These are phyloP conservation scores for Colaptes auratus DNA, from an alignment of 2,113 vertebrate genomes.

Conservation along the genomic window DNA sequence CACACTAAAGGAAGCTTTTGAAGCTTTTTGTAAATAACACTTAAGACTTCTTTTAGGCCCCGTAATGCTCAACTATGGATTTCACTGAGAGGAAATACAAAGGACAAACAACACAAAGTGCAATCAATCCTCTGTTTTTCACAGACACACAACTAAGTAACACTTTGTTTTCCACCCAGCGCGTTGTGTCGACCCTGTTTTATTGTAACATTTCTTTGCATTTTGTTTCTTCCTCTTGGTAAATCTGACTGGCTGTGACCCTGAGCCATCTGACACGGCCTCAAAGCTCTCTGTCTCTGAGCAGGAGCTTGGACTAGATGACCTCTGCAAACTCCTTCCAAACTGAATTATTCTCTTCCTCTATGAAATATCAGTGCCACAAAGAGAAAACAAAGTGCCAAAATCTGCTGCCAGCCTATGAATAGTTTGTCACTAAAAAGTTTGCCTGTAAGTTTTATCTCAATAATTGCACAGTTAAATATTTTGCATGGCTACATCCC, in stretches of 20 bases:
- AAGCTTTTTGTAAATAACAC: background rate
- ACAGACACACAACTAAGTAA: background rate
- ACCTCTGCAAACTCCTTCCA: background rate
- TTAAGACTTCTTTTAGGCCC: background rate
- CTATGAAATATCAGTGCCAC: background rate
- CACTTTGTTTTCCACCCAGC: background rate
- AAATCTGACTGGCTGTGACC: background rate
- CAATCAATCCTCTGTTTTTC: background rate
- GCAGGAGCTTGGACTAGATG: background rate
- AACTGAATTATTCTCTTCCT: background rate
- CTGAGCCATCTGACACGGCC: background rate
- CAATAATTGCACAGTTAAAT: background rate
- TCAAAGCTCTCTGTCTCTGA: background rate
- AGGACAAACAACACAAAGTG: background rate
- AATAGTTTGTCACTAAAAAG: background rate
- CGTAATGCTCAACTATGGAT: background rate
- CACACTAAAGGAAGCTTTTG: conserved; percentile 4
- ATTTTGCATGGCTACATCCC: background rate
- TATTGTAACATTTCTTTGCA: background rate
- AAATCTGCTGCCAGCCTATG: background rate
- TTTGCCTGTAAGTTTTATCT: background rate
- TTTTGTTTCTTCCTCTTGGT: background rate
- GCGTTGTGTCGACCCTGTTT: background rate
- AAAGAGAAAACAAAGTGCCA: background rate
- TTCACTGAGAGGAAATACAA: background rate